phyloP scores from a whole-genome alignment of 2,797 vertebrate genomes.

The Numenius phaeopus region DNA sequence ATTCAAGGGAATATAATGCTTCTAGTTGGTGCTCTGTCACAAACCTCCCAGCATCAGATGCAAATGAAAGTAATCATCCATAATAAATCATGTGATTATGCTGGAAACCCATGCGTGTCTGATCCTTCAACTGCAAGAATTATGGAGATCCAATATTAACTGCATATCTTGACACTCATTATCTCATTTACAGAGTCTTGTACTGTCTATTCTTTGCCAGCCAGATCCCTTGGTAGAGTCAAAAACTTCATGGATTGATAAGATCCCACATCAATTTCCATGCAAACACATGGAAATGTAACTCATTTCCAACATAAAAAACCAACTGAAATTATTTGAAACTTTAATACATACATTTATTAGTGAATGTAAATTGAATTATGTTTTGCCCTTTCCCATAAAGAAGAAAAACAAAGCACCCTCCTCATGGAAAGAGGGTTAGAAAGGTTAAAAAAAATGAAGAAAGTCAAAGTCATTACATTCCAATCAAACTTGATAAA shows the following conservation, averaged over 20 bases:
- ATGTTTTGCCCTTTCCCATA: constrained; percentile 49
- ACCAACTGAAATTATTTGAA: not conserved
- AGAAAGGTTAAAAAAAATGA: constrained; percentile 74
- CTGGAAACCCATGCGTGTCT: constrained; percentile 4
- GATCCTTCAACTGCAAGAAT: not conserved
- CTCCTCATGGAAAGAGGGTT: constrained; percentile 52
- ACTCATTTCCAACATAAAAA: not conserved
- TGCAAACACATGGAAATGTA: not conserved
- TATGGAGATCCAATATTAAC: constrained; percentile 4
- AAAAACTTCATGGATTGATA: not conserved
- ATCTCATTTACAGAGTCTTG: not conserved
- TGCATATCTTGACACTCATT: not conserved
- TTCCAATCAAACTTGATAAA: constrained; percentile 89
- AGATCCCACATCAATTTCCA: not conserved
- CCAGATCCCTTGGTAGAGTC: not conserved
- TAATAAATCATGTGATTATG: constrained; percentile 13
- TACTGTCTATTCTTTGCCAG: not conserved
- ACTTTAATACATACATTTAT: not conserved
- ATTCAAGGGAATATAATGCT: not conserved
- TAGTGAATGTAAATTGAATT: constrained; percentile 70
- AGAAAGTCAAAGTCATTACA: constrained; percentile 81
- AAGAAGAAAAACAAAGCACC: constrained; percentile 3
- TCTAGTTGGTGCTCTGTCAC: not conserved
- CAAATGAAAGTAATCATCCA: constrained; percentile 16
- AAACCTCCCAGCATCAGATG: not conserved